Evolutionary conservation across 2,888 invertebrate genomes (phyloP).

Genomic region (Sepioteuthis lessoniana): DNA sequence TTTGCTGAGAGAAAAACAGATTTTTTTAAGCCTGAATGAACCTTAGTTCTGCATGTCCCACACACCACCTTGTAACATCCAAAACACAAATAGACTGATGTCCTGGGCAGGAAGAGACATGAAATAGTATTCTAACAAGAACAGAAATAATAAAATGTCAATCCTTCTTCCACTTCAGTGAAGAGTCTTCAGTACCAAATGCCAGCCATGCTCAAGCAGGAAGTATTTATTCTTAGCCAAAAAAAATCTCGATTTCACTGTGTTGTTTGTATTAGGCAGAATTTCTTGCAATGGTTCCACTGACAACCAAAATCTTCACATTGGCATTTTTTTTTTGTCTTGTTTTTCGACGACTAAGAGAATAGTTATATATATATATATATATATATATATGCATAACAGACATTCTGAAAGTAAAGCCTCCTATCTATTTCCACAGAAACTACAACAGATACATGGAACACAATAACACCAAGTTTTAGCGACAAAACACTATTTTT

Average conservation of each 20-base stretch:
- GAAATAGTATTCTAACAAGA: neutral
- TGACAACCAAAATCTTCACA: neutral
- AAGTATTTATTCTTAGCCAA: neutral
- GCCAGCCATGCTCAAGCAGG: neutral
- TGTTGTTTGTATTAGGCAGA: neutral
- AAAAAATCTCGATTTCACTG: neutral
- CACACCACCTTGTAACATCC: neutral
- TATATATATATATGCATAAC: too few relatives aligned
- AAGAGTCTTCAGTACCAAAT: neutral
- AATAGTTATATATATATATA: neutral
- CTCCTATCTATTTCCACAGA: too few relatives aligned
- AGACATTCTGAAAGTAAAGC: too few relatives aligned
- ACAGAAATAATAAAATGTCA: neutral
- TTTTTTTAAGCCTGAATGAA: neutral
- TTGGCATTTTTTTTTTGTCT: neutral
- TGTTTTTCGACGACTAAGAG: neutral
- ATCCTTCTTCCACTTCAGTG: neutral
- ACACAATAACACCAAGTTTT: too few relatives aligned
- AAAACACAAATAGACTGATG: neutral
- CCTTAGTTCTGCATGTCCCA: neutral
- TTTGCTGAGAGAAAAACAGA: neutral
- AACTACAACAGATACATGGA: too few relatives aligned
- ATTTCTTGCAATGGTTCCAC: neutral
- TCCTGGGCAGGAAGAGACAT: slow-evolving; percentile 2
- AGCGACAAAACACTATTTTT: too few relatives aligned